Evolutionary conservation across 2,113 vertebrate species (phyloP), one percentile per base, ranked within the genome.

Genomic region (Pangasianodon gigas): DNA sequence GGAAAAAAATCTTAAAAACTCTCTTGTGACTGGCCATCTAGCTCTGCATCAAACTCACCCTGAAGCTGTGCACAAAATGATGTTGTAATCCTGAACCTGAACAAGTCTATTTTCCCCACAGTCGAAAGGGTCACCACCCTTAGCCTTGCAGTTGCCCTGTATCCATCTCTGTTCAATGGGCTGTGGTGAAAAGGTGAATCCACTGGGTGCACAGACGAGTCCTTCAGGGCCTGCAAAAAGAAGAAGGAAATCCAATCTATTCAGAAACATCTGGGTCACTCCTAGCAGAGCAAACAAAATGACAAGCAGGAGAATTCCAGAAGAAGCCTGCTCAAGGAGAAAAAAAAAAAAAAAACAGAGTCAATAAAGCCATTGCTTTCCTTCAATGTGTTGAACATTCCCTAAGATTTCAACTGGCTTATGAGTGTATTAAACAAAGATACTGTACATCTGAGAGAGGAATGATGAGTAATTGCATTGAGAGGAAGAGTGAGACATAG

Each of bases 51-150:
- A 81, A 81, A 81, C 77, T 48, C 56, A 88, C 56, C 75, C 75
- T 67, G 56, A 65, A 80, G 85, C 75, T 80, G 46, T 80, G 75
- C 24, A 80, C 16, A 62, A 88, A 65, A 10, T 48, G 21, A 29
- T 81, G 75, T 58, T 52, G 87, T 82, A 88, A 82, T 69, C 77
- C 48, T 82, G 29, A 82, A 67, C 58, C 87, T 82, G 87, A 82
- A 82, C 60, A 88, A 88, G 77, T 67, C 18, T 67, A 24, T 32
- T 51, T 77, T 14, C 58, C 46, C n/a, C 58, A 37, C 46, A 81
- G 87, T 69, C n/a, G 51, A 54, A 83, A 88, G 52, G 87, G 87
- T 83, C 79, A 83, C 32, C 79, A 82, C 60, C 87, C 60, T 51
- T 44, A 65, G 58, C 46, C 11, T 52, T 65, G 21, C 87, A 52